Conservation (phyloP, 2,113 vertebrate genomes). For the Ptychochromis oligacanthus region DNA sequence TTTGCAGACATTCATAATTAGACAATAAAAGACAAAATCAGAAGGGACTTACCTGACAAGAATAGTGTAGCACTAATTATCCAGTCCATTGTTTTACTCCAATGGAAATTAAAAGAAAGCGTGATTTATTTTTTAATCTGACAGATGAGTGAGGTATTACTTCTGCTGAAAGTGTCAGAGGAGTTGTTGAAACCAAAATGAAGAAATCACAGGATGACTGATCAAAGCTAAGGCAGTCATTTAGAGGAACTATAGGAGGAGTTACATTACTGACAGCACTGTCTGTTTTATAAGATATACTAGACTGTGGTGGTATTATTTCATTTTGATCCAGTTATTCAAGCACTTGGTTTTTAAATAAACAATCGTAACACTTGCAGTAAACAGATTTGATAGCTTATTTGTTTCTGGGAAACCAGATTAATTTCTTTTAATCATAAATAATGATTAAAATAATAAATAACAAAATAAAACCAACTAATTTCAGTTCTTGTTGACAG, state of each 20-base stretch:
- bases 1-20: not conserved
- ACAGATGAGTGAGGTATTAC: not conserved
- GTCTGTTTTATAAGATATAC: not conserved
- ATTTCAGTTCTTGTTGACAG: no score
- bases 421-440: no score
- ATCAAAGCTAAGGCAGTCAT: not conserved
- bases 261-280: not conserved
- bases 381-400: no score
- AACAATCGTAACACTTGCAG: not conserved
- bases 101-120: no score
- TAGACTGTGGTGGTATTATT: not conserved
- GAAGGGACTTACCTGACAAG: not conserved
- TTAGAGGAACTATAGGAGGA: slow-evolving; percentile 49
- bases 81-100: not conserved
- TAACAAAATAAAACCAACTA: no score
- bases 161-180: no score
- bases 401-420: no score
- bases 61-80: not conserved
- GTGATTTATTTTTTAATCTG: no score
- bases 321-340: not conserved
- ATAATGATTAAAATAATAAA: no score
- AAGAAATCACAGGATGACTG: not conserved
- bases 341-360: not conserved
- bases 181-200: not conserved
- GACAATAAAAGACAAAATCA: not conserved